These are phyloP conservation scores for Xestia rhomboidea DNA, from an alignment of 2,888 invertebrate species.

Conservation along the genomic window DNA sequence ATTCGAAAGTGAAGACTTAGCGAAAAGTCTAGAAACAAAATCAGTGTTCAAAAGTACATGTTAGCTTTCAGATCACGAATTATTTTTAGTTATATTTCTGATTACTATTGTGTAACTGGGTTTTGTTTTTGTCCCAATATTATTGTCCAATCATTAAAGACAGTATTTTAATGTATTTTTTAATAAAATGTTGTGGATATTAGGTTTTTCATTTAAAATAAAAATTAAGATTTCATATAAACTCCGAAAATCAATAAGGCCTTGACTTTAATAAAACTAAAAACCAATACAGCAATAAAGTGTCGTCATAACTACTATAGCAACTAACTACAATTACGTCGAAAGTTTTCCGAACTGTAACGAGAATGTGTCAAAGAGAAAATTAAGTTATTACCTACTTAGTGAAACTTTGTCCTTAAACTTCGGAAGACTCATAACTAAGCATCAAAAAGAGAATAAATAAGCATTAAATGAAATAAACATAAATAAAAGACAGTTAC, in stretches of 20 bases:
- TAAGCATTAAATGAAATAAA: constrained; percentile 42
- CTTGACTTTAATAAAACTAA: background rate
- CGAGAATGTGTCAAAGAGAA: constrained; percentile 45
- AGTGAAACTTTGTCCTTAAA: constrained; percentile 31
- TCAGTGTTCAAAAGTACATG: background rate
- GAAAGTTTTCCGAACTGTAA: constrained; percentile 41
- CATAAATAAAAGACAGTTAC: constrained; percentile 26
- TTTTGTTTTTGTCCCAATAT: background rate
- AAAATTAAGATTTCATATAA: too few relatives aligned
- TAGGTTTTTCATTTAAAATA: too few relatives aligned
- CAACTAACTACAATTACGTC: constrained; percentile 29
- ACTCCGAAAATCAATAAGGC: background rate
- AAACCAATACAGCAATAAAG: background rate
- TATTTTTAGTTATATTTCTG: background rate
- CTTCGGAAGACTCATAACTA: constrained; percentile 51
- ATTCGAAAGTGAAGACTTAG: background rate
- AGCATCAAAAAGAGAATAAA: constrained; percentile 46
- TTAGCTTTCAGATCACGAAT: background rate
- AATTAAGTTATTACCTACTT: constrained; percentile 52
- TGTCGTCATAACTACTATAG: constrained; percentile 1
- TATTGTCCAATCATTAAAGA: too few relatives aligned
- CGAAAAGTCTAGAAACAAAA: background rate
- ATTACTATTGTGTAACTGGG: too few relatives aligned
- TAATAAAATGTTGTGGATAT: too few relatives aligned
- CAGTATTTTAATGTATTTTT: too few relatives aligned